phyloP scores from a whole-genome alignment of 2,888 invertebrate species.

The Apantesis nais region DNA sequence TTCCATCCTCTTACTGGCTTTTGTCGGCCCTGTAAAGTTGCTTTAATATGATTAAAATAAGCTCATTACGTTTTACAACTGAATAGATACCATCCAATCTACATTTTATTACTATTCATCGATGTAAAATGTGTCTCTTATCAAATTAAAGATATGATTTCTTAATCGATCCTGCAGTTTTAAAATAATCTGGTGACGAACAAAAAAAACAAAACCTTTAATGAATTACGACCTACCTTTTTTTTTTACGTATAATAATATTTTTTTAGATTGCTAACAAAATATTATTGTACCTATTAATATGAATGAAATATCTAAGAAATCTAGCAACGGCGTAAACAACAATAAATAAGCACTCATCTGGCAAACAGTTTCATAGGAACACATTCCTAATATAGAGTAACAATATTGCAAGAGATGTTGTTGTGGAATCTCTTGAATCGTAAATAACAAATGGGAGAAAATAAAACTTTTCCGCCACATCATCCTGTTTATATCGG shows the following conservation, averaged over 20 bases:
- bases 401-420: slow-evolving; percentile 65
- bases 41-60: not conserved
- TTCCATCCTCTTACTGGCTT: not conserved
- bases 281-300: not conserved
- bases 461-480: slow-evolving; percentile 71
- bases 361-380: slow-evolving; percentile 30
- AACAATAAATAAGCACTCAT: slow-evolving; percentile 17
- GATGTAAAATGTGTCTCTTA: not conserved
- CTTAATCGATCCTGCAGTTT: too few relatives aligned
- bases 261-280: too few relatives aligned
- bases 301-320: not conserved
- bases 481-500: slow-evolving; percentile 74
- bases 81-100: not conserved
- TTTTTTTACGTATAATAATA: too few relatives aligned
- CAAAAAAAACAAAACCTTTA: too few relatives aligned
- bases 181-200: too few relatives aligned
- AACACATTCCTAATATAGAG: slow-evolving; percentile 40
- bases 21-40: not conserved
- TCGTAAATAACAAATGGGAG: slow-evolving; percentile 80
- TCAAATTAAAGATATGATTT: too few relatives aligned
- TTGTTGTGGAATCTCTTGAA: slow-evolving; percentile 75
- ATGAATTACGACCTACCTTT: too few relatives aligned
- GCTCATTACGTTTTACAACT: not conserved
- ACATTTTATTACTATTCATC: too few relatives aligned
- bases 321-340: slow-evolving; percentile 6